Evolutionary conservation across 2,113 vertebrate species (phyloP).

Genomic region (Promerops cafer): DNA sequence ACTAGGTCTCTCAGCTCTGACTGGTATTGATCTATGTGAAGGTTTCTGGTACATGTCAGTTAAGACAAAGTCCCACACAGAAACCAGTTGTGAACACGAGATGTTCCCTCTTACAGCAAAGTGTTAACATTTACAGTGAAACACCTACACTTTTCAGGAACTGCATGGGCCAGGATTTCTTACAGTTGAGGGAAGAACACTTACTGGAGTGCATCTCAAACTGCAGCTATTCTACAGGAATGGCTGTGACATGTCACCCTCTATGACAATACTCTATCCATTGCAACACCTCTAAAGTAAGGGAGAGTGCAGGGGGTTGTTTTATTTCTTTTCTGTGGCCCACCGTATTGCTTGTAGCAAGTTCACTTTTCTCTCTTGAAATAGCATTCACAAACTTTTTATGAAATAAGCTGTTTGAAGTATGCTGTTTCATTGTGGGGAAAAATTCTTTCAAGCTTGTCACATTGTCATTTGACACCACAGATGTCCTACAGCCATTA

Average conservation of each 20-base stretch:
- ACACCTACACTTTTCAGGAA: background rate
- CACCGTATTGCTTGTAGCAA: background rate
- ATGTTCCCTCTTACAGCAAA: background rate
- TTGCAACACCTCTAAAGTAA: background rate
- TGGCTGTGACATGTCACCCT: background rate
- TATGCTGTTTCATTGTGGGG: background rate
- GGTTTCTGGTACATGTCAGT: background rate
- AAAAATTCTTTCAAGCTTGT: background rate
- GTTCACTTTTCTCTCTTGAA: background rate
- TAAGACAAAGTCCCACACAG: background rate
- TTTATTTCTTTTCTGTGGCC: background rate
- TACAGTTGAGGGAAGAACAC: background rate
- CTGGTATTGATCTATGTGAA: background rate
- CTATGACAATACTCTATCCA: background rate
- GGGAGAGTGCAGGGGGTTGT: background rate
- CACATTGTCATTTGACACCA: background rate
- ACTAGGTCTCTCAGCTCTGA: background rate
- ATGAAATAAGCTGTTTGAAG: background rate
- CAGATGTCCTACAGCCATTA: background rate
- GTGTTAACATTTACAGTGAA: background rate
- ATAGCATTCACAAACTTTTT: background rate
- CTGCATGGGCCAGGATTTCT: background rate
- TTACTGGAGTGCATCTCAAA: background rate
- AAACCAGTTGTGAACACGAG: background rate
- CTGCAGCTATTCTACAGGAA: background rate